Evolutionary conservation across 2,797 vertebrate species (phyloP).

Genomic region (Pangasius mekongensis): DNA sequence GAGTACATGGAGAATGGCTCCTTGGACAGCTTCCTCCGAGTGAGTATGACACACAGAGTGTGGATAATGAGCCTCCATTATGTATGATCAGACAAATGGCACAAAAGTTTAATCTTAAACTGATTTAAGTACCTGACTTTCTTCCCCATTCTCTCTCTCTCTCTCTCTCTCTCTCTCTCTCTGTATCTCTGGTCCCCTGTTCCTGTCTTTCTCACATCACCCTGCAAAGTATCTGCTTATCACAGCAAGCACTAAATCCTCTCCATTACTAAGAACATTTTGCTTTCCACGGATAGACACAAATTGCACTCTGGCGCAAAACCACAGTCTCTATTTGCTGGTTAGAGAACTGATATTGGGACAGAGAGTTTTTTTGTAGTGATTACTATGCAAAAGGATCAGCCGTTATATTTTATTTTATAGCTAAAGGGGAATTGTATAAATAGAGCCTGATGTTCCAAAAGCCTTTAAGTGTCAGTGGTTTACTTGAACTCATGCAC

Average conservation of each 20-base stretch:
- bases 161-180: neutral
- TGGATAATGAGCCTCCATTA: conserved; percentile 55
- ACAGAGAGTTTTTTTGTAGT: neutral
- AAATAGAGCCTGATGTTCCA: conserved; percentile 45
- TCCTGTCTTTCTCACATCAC: conserved; percentile 5
- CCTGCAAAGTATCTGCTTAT: conserved; percentile 37
- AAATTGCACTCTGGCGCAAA: conserved; percentile 32
- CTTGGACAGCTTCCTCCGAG: conserved; percentile 81
- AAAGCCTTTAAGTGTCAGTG: conserved; percentile 39
- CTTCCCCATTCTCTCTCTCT: neutral
- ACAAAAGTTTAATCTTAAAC: conserved; percentile 48
- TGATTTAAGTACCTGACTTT: conserved; percentile 47
- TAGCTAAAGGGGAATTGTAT: neutral
- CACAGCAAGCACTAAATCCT: conserved; percentile 49
- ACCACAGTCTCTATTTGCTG: conserved; percentile 34
- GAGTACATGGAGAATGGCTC: conserved; percentile 85
- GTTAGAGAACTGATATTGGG: neutral
- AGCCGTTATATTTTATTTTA: conserved; percentile 12
- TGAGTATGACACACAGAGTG: conserved; percentile 64
- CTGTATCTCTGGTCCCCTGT: neutral
- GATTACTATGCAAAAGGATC: conserved; percentile 27
- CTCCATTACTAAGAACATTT: conserved; percentile 33
- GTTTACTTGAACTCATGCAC: conserved; percentile 38
- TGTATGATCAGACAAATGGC: conserved; percentile 48
- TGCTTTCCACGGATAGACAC: conserved; percentile 34